These are phyloP conservation scores for Tachycineta bicolor DNA, from an alignment of 2,113 vertebrate species.

Conservation along the genomic window DNA sequence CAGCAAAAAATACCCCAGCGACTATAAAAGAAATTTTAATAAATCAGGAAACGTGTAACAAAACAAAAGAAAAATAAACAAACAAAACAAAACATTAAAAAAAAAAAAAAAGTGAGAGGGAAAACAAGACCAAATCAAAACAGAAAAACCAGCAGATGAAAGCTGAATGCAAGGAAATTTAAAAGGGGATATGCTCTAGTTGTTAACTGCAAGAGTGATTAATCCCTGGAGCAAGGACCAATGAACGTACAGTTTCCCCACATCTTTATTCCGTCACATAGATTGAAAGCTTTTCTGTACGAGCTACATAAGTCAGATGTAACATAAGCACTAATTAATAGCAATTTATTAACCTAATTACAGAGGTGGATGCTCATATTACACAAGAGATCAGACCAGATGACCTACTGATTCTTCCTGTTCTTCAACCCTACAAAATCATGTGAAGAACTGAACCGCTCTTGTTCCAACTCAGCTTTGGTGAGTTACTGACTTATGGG, in stretches of 20 bases:
- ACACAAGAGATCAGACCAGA: background rate
- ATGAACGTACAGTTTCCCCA: background rate
- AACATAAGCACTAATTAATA: background rate
- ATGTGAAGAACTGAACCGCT: background rate
- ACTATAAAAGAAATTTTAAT: background rate
- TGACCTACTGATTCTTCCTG: background rate
- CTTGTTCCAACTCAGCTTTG: background rate
- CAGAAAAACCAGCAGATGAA: background rate
- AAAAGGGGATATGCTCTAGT: background rate
- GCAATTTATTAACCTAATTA: background rate
- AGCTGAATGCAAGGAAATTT: background rate
- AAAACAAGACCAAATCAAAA: background rate
- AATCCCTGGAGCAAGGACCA: background rate
- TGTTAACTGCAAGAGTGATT: background rate
- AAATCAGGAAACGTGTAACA: background rate
- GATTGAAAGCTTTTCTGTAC: background rate
- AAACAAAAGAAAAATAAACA: background rate
- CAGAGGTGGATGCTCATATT: background rate
- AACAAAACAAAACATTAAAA: background rate
- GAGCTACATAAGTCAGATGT: background rate
- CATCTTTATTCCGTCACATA: background rate
- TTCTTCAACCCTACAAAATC: background rate
- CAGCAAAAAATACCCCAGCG: background rate
- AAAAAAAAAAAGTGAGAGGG: background rate
- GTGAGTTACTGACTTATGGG: accelerated